These are phyloP conservation scores for Spheniscus humboldti DNA, from an alignment of 2,797 vertebrate genomes.

Conservation along the genomic window DNA sequence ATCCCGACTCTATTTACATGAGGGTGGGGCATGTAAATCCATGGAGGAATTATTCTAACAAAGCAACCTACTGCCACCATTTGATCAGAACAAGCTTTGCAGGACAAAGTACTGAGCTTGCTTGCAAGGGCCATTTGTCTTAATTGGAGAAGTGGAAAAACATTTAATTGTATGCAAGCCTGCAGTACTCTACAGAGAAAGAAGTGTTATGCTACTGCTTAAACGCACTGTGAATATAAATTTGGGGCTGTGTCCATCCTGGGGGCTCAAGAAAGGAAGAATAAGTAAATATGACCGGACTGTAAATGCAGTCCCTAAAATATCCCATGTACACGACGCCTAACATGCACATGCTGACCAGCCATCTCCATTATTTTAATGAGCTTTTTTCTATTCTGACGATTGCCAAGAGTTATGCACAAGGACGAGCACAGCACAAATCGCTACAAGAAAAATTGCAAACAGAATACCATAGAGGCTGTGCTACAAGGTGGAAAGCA, in stretches of 20 bases:
- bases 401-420: neutral
- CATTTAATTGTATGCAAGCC: neutral
- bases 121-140: neutral
- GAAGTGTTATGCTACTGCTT: neutral
- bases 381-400: neutral
- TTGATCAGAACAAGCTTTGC: slow-evolving; percentile 46
- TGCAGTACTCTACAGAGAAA: rapidly evolving
- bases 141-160: neutral
- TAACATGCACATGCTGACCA: neutral
- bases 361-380: neutral
- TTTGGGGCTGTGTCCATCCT: neutral
- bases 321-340: neutral
- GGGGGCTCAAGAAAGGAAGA: neutral
- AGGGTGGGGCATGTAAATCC: neutral
- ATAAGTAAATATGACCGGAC: neutral
- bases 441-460: rapidly evolving
- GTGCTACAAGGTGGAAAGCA: neutral
- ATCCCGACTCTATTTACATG: slow-evolving; percentile 10
- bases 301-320: neutral
- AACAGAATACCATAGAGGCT: neutral
- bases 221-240: neutral
- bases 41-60: neutral
- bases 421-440: neutral
- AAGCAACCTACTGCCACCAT: slow-evolving; percentile 54
- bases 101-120: neutral